Conservation (phyloP, 2,113 vertebrate species). For the Marmota flaviventris region DNA sequence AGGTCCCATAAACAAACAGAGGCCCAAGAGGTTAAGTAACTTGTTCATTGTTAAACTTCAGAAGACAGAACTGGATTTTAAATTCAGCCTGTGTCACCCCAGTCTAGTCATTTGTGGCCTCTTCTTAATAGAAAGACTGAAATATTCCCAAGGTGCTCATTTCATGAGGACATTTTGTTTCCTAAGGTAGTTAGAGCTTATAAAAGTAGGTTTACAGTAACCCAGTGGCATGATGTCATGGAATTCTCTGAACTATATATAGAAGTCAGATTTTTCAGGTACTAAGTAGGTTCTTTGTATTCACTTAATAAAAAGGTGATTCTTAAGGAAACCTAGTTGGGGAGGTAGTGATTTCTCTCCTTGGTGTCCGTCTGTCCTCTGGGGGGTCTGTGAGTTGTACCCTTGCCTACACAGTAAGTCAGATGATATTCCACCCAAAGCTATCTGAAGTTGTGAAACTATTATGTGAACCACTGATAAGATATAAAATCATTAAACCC, state of each 20-base stretch:
- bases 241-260: neutral
- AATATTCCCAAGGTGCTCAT: neutral
- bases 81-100: too few relatives aligned
- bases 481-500: neutral
- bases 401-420: neutral
- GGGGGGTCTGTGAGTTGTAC: neutral
- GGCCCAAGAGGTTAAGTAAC: neutral
- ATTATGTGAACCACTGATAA: neutral
- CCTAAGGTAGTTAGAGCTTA: neutral
- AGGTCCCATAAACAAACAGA: neutral
- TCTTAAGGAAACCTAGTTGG: neutral
- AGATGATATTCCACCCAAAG: neutral
- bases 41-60: neutral
- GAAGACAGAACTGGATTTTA: neutral
- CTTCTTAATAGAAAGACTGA: neutral
- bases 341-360: neutral
- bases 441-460: neutral
- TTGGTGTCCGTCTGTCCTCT: neutral
- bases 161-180: neutral
- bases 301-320: neutral
- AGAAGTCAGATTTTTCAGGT: neutral
- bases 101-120: neutral
- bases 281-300: neutral
- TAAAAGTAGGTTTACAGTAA: neutral
- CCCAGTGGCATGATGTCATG: neutral